Base-by-base conservation (phyloP, 2,113 vertebrate species). In the Struthio camelus region DNA sequence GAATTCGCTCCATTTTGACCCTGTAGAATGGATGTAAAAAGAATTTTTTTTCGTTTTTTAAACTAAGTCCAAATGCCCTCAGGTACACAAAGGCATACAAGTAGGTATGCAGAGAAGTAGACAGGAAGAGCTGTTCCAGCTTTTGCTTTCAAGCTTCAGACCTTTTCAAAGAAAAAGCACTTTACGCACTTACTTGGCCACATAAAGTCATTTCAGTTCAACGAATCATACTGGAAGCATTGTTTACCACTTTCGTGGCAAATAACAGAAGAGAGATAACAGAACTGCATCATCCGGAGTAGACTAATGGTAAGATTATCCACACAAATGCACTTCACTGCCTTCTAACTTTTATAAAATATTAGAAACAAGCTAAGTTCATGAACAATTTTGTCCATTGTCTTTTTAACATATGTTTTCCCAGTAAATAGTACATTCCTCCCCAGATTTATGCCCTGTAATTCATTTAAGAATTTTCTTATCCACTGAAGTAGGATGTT, bases 121-220 rank as follows among this genome's bases (percentile, higher is more conserved):
- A 58, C 17, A 66, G 32, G 27, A 58, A 83, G 20, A 79, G 48
- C 59, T 79, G 32, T 48, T 83, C 32, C 34, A 51, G 48, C 3
- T 73, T 90, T 86, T 50, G 34, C 42, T 87, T 75, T 69, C 82
- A 90, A 87, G 59, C n/a, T 76, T 81, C 65, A 85, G 51, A 61
- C 13, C 34, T 73, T 81, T 73, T 50, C 71, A 77, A 69, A 40
- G 46, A 67, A 92, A 67, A 89, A 81, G 19, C 71, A 62, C 77
- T 92, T 85, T 77, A 56, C 44, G 34, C 51, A 51, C 65, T 67
- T 50, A 44, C 16, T 30, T 14, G 56, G 61, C 19, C 81, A 82
- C 75, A 46, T 51, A 65, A 94, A 92, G 76, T 72, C 81, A 82
- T 67, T 89, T 85, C 85, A 79, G 77, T 85, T 92, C 82, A 75